Percentiles rank a stretch among this genome's conserved stretches.
Evolutionary conservation across 2,888 invertebrate genomes (phyloP).

Genomic region (Argyresthia albistria): DNA sequence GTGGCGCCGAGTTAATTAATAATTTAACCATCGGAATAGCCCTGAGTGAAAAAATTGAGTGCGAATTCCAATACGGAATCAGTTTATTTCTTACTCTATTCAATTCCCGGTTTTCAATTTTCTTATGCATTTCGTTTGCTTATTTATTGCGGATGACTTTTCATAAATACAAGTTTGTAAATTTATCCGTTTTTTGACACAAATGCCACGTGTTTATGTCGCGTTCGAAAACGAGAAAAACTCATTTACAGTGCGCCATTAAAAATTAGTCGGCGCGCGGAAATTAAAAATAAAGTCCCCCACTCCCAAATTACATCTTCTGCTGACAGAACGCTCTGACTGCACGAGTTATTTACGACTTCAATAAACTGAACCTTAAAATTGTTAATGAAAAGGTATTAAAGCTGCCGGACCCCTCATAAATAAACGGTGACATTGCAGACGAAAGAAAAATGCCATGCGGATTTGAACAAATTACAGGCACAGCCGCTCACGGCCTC

Average conservation of each 20-base stretch:
- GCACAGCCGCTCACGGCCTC: slow-evolving; percentile 12
- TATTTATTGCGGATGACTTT: background rate
- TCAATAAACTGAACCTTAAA: slow-evolving; percentile 71
- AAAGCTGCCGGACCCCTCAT: slow-evolving; percentile 60
- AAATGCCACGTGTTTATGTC: too few relatives aligned
- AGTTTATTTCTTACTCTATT: background rate
- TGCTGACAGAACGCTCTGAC: slow-evolving; percentile 41
- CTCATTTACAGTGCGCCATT: background rate
- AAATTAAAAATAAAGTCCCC: slow-evolving; percentile 6
- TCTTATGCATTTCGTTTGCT: background rate
- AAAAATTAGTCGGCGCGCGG: background rate
- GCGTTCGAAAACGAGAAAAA: background rate
- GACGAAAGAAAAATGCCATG: slow-evolving; percentile 58
- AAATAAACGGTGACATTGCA: slow-evolving; percentile 63
- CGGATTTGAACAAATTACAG: slow-evolving; percentile 58
- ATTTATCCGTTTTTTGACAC: too few relatives aligned
- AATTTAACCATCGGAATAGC: slow-evolving; percentile 35
- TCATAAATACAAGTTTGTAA: too few relatives aligned
- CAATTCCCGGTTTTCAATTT: background rate
- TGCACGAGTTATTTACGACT: slow-evolving; percentile 64
- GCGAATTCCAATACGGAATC: background rate
- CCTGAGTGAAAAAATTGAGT: background rate
- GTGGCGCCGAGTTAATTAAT: slow-evolving; percentile 58
- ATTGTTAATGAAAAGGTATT: slow-evolving; percentile 73
- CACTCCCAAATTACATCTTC: slow-evolving; percentile 34